Percentiles rank a stretch among this genome's conserved stretches.
These are phyloP conservation scores for Guaruba guarouba DNA, from an alignment of 2,113 vertebrate species.

Conservation along the genomic window DNA sequence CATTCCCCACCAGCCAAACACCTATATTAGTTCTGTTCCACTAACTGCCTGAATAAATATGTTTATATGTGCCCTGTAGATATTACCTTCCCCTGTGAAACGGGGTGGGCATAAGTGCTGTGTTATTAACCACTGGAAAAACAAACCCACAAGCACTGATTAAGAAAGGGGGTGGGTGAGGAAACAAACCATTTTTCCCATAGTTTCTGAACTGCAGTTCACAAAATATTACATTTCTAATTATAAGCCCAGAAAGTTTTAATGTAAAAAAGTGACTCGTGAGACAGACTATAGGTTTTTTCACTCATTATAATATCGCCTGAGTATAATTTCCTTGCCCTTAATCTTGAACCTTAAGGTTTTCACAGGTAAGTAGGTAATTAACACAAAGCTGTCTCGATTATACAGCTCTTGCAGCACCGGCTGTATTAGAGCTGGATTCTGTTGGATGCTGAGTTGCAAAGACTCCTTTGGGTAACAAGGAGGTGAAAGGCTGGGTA, in stretches of 20 bases:
- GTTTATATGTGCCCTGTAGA: neutral
- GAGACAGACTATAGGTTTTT: neutral
- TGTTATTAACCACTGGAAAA: neutral
- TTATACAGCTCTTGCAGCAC: neutral
- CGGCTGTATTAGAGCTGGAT: neutral
- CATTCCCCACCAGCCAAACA: neutral
- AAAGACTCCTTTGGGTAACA: neutral
- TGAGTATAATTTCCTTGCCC: neutral
- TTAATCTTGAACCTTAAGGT: slow-evolving; percentile 2
- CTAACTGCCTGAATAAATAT: neutral
- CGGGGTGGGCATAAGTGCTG: neutral
- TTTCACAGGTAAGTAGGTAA: slow-evolving; percentile 13
- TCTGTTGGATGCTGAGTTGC: neutral
- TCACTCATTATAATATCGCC: slow-evolving; percentile 32
- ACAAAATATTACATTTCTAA: slow-evolving; percentile 15
- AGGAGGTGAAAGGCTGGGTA: fast-evolving
- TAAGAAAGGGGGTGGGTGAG: neutral
- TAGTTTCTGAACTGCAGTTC: neutral
- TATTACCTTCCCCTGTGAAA: neutral
- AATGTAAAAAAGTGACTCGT: neutral
- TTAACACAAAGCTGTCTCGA: neutral
- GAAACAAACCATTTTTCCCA: neutral
- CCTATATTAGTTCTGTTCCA: neutral
- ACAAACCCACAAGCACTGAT: neutral
- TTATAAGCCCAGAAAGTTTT: slow-evolving; percentile 22